Conservation (phyloP, 2,113 vertebrate genomes). For the Nothobranchius furzeri region DNA sequence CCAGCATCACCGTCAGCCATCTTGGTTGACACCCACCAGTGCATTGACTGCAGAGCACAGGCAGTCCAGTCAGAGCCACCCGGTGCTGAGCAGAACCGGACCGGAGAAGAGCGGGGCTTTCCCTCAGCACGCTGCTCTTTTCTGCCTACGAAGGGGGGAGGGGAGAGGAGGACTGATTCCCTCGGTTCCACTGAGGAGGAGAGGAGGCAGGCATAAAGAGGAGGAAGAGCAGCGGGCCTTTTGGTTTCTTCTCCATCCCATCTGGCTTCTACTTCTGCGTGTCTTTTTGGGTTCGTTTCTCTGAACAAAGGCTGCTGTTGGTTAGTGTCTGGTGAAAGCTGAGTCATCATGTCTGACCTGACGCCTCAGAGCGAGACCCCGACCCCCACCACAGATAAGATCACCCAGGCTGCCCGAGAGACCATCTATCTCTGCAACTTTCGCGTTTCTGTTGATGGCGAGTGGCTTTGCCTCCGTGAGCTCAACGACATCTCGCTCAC, state of each 20-base stretch:
- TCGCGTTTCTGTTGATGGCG: constrained; percentile 97
- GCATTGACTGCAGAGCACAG: constrained; percentile 83
- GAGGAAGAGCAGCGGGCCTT: constrained; percentile 58
- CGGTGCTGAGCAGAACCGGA: constrained; percentile 59
- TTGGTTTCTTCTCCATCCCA: constrained; percentile 38
- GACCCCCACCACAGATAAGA: constrained; percentile 99
- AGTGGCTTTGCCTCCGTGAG: constrained; percentile 98
- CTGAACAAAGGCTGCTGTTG: constrained; percentile 65
- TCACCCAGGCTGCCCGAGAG: constrained; percentile 99
- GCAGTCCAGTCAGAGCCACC: constrained; percentile 80
- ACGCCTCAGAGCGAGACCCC: constrained; percentile 96
- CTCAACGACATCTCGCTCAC: constrained; percentile 99
- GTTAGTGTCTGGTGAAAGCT: constrained; percentile 83
- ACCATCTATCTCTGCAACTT: constrained; percentile 99
- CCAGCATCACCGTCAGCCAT: constrained; percentile 92
- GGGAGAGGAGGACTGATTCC: constrained; percentile 41
- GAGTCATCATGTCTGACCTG: constrained; percentile 99
- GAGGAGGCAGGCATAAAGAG: constrained; percentile 54
- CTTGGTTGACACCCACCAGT: constrained; percentile 96
- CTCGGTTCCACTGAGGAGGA: constrained; percentile 49
- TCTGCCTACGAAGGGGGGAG: constrained; percentile 49
- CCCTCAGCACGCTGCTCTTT: constrained; percentile 33
- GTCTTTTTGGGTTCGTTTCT: constrained; percentile 19
- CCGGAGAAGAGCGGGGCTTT: constrained; percentile 67
- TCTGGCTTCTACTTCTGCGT: not conserved